phyloP scores from a whole-genome alignment of 2,113 vertebrate species.

The Cyprinodon brontotheroides region DNA sequence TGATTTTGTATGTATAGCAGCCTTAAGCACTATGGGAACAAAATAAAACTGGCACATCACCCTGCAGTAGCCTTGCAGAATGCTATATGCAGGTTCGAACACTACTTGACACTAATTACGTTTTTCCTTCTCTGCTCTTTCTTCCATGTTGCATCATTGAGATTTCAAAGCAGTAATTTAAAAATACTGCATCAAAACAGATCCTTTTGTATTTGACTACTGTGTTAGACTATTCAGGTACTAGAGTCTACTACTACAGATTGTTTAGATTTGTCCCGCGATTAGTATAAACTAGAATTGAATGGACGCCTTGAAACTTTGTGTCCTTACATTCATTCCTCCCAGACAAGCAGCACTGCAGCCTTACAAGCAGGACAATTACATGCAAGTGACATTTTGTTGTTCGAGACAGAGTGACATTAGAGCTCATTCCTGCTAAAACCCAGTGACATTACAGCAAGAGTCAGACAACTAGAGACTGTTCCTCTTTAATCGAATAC shows the following conservation, averaged over 20 bases:
- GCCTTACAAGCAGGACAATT: slow-evolving; percentile 73
- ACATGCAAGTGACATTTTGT: slow-evolving; percentile 80
- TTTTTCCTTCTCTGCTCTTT: slow-evolving; percentile 35
- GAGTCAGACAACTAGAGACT: slow-evolving; percentile 32
- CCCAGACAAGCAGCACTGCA: slow-evolving; percentile 56
- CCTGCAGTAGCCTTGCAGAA: slow-evolving; percentile 13
- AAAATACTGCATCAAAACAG: slow-evolving; percentile 41
- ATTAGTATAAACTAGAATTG: slow-evolving; percentile 18
- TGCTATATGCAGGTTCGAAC: slow-evolving; percentile 16
- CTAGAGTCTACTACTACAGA: slow-evolving; percentile 16
- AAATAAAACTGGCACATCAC: slow-evolving; percentile 4
- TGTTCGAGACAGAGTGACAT: slow-evolving; percentile 73
- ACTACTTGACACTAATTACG: slow-evolving; percentile 22
- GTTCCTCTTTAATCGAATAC: slow-evolving; percentile 37
- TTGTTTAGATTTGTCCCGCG: slow-evolving; percentile 20
- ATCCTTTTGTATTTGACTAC: slow-evolving; percentile 45
- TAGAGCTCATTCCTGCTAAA: slow-evolving; percentile 77
- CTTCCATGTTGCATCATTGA: slow-evolving; percentile 22
- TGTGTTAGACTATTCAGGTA: slow-evolving; percentile 34
- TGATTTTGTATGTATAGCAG: slow-evolving; percentile 6
- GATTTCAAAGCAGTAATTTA: slow-evolving; percentile 38
- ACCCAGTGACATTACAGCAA: slow-evolving; percentile 74
- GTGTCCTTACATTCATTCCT: slow-evolving; percentile 48
- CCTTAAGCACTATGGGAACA: not conserved
- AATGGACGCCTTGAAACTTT: slow-evolving; percentile 14